These are phyloP conservation scores for Pelodytes ibericus DNA, from an alignment of 2,797 vertebrate species.

Conservation along the genomic window DNA sequence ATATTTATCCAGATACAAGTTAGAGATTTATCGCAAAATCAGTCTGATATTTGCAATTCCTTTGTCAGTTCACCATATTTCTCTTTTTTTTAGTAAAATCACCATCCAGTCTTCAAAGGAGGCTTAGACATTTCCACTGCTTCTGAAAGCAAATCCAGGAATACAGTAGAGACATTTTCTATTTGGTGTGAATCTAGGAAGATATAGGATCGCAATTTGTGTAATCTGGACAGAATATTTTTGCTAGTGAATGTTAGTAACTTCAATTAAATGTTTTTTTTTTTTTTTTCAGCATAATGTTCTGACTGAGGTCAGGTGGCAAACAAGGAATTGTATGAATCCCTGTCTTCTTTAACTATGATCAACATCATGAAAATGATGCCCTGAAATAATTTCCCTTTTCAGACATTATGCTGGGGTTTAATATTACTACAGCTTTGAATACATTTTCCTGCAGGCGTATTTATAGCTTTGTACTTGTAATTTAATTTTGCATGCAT, in stretches of 20 bases:
- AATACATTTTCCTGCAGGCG: neutral
- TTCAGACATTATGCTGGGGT: neutral
- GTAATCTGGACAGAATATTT: neutral
- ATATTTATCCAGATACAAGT: no score
- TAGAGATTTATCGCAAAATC: no score
- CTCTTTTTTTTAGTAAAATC: no score
- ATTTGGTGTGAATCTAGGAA: no score
- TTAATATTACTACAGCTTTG: neutral
- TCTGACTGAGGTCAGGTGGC: neutral
- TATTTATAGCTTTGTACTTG: conserved; percentile 11
- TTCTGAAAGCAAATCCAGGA: no score
- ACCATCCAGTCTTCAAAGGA: no score
- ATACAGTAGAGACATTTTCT: no score
- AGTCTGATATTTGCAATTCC: no score
- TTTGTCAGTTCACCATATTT: no score
- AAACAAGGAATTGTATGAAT: neutral
- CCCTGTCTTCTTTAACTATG: neutral
- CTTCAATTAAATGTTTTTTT: neutral
- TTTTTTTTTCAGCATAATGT: neutral
- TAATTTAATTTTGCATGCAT: conserved; percentile 3
- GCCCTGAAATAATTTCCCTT: neutral
- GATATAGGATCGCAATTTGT: no score
- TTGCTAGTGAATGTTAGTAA: neutral
- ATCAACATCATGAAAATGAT: neutral
- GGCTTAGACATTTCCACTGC: no score